Conservation (phyloP, 2,888 invertebrate genomes). For the Tenthredo amoena region DNA sequence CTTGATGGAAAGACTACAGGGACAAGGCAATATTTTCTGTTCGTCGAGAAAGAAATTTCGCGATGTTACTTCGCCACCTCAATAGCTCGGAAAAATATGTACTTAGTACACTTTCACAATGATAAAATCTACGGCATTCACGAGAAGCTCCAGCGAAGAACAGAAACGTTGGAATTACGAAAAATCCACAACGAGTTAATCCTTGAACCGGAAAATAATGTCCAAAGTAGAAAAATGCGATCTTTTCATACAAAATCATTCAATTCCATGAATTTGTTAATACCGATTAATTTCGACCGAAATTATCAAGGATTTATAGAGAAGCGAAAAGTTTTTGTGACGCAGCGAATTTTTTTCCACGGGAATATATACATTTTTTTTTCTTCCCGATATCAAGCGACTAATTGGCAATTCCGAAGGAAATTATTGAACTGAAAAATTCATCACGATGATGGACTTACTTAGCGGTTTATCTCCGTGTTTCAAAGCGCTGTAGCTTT, state of each 20-base stretch:
- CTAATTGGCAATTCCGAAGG: background rate
- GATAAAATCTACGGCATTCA: background rate
- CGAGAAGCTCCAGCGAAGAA: background rate
- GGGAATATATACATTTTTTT: too few relatives aligned
- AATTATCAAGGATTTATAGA: background rate
- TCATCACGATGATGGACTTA: background rate
- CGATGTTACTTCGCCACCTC: background rate
- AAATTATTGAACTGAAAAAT: background rate
- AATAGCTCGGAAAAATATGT: conserved; percentile 9
- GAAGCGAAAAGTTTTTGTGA: background rate
- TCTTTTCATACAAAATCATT: background rate
- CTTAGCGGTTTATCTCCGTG: background rate
- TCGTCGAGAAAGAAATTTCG: background rate
- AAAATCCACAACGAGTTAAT: background rate
- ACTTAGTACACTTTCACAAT: background rate
- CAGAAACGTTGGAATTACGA: background rate
- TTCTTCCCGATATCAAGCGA: background rate
- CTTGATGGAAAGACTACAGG: background rate
- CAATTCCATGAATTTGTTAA: background rate
- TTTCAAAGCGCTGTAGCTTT: background rate
- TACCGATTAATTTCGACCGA: background rate
- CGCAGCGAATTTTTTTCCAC: background rate
- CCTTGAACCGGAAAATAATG: background rate
- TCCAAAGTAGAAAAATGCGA: background rate
- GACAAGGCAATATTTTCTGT: background rate